phyloP scores from a whole-genome alignment of 2,113 vertebrate genomes.

The Perognathus longimembris region DNA sequence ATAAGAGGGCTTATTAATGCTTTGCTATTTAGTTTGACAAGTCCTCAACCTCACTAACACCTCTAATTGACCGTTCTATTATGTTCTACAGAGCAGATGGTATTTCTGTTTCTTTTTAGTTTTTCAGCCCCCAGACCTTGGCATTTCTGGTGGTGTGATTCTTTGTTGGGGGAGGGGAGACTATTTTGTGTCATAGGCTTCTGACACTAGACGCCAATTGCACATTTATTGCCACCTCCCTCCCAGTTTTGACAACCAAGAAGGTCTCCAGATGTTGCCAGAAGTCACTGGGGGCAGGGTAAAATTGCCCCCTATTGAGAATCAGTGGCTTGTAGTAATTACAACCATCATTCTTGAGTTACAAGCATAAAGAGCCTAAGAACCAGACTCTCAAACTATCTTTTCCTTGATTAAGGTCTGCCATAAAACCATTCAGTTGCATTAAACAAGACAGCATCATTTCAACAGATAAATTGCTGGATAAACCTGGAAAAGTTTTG shows the following conservation, averaged over 20 bases:
- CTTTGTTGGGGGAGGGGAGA: background rate
- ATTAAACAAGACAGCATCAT: slow-evolving; percentile 38
- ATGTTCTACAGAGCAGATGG: slow-evolving; percentile 21
- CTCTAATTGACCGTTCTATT: slow-evolving; percentile 20
- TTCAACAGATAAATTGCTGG: slow-evolving; percentile 54
- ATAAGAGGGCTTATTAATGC: slow-evolving; percentile 55
- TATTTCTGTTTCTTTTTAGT: slow-evolving; percentile 27
- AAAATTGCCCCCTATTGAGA: slow-evolving; percentile 36
- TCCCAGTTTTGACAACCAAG: slow-evolving; percentile 22
- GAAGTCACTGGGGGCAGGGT: background rate
- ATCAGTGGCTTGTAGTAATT: slow-evolving; percentile 46
- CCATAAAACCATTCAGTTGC: slow-evolving; percentile 33
- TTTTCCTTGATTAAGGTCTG: slow-evolving; percentile 56
- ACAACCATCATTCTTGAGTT: slow-evolving; percentile 42
- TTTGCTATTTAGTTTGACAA: slow-evolving; percentile 63
- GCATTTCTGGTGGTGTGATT: slow-evolving; percentile 32
- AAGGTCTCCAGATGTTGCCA: slow-evolving; percentile 51
- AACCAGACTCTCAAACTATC: slow-evolving; percentile 8
- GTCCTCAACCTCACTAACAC: slow-evolving; percentile 43
- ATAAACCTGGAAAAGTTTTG: slow-evolving; percentile 45
- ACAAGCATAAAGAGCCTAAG: slow-evolving; percentile 22
- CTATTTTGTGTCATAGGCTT: background rate
- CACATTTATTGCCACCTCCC: background rate
- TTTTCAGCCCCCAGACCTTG: background rate
- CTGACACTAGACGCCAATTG: slow-evolving; percentile 32